Conservation (phyloP, 2,888 invertebrate species). For the Zeuzera pyrina region DNA sequence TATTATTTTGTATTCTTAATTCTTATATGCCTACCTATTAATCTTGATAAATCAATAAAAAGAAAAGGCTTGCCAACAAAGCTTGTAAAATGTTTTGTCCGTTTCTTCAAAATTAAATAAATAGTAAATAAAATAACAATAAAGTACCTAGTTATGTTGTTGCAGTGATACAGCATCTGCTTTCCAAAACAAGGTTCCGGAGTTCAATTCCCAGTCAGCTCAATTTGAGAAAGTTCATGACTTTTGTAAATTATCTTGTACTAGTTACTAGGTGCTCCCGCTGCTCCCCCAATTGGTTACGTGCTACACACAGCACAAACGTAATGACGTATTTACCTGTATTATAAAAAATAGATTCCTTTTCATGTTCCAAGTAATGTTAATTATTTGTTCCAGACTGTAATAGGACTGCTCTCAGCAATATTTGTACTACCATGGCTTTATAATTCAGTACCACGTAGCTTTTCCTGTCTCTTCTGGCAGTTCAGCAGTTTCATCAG, state of each 20-base stretch:
- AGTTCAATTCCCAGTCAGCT: no score
- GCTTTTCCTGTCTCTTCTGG: constrained; percentile 74
- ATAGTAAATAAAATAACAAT: no score
- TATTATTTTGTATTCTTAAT: background rate
- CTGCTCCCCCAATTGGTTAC: background rate
- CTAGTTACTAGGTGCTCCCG: background rate
- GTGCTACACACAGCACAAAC: background rate
- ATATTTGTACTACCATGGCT: constrained; percentile 72
- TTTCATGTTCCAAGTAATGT: background rate
- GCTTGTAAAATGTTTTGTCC: no score
- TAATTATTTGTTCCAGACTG: constrained; percentile 40
- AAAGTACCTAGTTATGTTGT: no score
- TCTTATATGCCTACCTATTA: background rate
- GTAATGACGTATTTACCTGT: background rate
- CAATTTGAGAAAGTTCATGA: no score
- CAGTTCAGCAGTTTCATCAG: constrained; percentile 58
- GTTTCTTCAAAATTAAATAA: no score
- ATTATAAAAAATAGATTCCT: background rate
- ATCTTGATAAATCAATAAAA: background rate
- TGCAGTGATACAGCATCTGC: no score
- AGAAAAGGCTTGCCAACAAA: no score
- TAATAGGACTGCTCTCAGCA: constrained; percentile 49
- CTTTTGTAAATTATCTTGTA: no score
- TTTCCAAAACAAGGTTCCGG: no score
- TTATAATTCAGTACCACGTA: constrained; percentile 81